phyloP scores from a whole-genome alignment of 2,888 invertebrate genomes.

The Drosophila lutescens region DNA sequence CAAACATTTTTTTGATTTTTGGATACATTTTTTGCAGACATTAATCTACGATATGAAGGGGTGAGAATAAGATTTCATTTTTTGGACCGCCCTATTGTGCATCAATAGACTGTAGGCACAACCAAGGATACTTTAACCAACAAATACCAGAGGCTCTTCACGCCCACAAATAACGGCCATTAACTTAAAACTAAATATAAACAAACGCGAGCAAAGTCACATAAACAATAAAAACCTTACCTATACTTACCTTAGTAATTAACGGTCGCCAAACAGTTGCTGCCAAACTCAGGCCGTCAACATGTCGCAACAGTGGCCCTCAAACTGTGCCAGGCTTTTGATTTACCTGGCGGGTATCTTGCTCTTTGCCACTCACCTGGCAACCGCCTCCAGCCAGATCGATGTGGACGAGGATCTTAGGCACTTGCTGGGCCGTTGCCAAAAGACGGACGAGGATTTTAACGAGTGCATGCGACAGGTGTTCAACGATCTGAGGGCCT shows the following conservation, averaged over 20 bases:
- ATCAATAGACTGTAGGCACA: background rate
- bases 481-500: slow-evolving; percentile 89
- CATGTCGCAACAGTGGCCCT: slow-evolving; percentile 50
- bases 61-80: no score
- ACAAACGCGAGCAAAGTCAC: slow-evolving; percentile 12
- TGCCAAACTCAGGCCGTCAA: slow-evolving; percentile 2
- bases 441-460: slow-evolving; percentile 86
- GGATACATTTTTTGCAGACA: no score
- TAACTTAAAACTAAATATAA: slow-evolving; percentile 18
- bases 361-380: slow-evolving; percentile 16
- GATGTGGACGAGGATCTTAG: slow-evolving; percentile 79
- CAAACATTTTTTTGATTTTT: no score
- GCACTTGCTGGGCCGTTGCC: slow-evolving; percentile 87
- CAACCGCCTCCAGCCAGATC: slow-evolving; percentile 62
- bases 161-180: background rate
- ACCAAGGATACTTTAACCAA: slow-evolving; percentile 23
- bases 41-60: no score
- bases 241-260: slow-evolving; percentile 43
- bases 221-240: slow-evolving; percentile 28
- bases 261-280: slow-evolving; percentile 24
- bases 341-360: background rate
- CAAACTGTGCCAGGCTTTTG: slow-evolving; percentile 51
- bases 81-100: no score
- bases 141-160: slow-evolving; percentile 11
- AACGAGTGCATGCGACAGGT: slow-evolving; percentile 90